Percentiles rank a stretch among this genome's conserved stretches.
Conservation (phyloP, 2,113 vertebrate species). For the Serilophus lunatus region DNA sequence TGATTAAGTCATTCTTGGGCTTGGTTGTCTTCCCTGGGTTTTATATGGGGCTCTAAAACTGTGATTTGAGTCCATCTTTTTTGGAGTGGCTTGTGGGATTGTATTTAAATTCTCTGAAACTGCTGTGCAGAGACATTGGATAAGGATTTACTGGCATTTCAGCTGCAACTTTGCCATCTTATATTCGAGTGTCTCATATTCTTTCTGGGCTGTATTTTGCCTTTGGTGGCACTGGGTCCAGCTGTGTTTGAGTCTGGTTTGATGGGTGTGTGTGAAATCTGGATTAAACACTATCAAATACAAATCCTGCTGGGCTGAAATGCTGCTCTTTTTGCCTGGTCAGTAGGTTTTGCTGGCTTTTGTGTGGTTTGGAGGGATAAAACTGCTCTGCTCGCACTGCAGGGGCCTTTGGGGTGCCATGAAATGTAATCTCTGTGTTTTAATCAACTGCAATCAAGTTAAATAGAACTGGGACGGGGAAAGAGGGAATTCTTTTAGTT, state of each 20-base stretch:
- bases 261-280: background rate
- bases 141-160: background rate
- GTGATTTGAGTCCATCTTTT: background rate
- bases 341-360: background rate
- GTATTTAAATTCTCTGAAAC: background rate
- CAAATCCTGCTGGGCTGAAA: background rate
- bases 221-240: background rate
- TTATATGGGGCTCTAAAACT: background rate
- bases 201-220: background rate
- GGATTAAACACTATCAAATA: background rate
- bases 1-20: background rate
- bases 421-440: background rate
- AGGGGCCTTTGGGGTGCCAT: background rate
- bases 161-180: background rate
- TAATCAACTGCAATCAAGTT: rapidly evolving
- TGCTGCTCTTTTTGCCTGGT: background rate
- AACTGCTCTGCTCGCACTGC: rapidly evolving
- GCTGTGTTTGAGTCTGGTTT: background rate
- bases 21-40: background rate
- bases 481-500: background rate
- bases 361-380: background rate
- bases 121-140: background rate
- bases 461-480: no score
- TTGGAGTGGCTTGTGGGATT: background rate
- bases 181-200: rapidly evolving